phyloP scores from a whole-genome alignment of 1,140 invertebrate genomes.

The Drosophila tristis region DNA sequence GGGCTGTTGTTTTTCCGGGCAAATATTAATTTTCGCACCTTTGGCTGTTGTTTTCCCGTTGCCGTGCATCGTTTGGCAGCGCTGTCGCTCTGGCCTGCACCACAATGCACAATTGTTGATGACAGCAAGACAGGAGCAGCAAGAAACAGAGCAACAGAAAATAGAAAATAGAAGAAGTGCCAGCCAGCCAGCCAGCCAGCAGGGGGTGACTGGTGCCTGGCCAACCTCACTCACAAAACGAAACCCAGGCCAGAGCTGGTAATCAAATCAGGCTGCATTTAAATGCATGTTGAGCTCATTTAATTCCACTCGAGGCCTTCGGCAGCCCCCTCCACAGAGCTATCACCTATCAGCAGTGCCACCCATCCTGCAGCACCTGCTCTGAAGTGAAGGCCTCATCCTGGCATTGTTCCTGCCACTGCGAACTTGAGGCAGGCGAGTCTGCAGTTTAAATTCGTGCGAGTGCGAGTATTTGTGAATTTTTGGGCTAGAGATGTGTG shows the following conservation, averaged over 20 bases:
- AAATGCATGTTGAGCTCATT: conserved; percentile 43
- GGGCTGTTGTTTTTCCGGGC: conserved; percentile 34
- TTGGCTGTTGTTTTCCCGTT: conserved; percentile 33
- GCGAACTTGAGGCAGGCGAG: not conserved
- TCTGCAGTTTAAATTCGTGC: too few species aligned
- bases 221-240: not conserved
- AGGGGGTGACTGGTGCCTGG: not conserved
- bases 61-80: conserved; percentile 23
- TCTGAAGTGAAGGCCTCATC: not conserved
- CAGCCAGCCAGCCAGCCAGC: too few species aligned
- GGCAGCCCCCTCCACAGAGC: not conserved
- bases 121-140: conserved; percentile 6
- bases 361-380: too few species aligned
- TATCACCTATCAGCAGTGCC: not conserved
- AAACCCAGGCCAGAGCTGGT: conserved; percentile 1
- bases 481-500: not conserved
- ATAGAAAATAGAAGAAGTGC: not conserved
- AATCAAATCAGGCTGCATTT: conserved; percentile 67
- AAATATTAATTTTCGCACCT: conserved; percentile 79
- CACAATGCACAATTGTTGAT: conserved; percentile 41
- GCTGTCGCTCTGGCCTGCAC: conserved; percentile 2
- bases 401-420: conserved; percentile 17
- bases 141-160: not conserved
- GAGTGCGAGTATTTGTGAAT: not conserved
- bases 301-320: conserved; percentile 21